Evolutionary conservation across 2,888 invertebrate species (phyloP).

Genomic region (Omphaloscelis lunosa): DNA sequence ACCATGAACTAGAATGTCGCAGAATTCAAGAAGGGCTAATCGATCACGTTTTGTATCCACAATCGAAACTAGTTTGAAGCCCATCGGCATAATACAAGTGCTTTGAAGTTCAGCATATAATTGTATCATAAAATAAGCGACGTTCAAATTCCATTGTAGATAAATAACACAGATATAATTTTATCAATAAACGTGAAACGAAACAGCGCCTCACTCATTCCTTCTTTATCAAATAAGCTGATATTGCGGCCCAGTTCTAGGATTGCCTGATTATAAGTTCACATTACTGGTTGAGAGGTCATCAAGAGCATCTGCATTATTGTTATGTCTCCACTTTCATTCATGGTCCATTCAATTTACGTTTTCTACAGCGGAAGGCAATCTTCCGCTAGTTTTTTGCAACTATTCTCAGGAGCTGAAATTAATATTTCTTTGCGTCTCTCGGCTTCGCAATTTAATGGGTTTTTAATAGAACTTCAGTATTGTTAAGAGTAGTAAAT

Average conservation of each 20-base stretch:
- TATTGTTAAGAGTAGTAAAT: slow-evolving; percentile 22
- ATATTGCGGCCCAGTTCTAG: slow-evolving; percentile 62
- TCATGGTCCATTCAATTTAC: slow-evolving; percentile 57
- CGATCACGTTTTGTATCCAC: slow-evolving; percentile 20
- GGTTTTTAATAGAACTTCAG: slow-evolving; percentile 52
- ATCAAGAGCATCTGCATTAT: slow-evolving; percentile 61
- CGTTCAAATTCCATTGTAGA: slow-evolving; percentile 43
- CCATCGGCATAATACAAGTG: slow-evolving; percentile 14
- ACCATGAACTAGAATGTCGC: slow-evolving; percentile 61
- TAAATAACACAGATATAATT: slow-evolving; percentile 44
- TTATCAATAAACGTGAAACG: slow-evolving; percentile 50
- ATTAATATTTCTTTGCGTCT: slow-evolving; percentile 64
- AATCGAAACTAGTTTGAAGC: slow-evolving; percentile 42
- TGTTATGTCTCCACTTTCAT: slow-evolving; percentile 57
- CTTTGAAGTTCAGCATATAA: slow-evolving; percentile 38
- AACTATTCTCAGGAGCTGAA: slow-evolving; percentile 58
- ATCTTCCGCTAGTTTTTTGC: slow-evolving; percentile 69
- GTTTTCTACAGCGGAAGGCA: slow-evolving; percentile 68
- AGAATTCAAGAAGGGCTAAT: slow-evolving; percentile 46
- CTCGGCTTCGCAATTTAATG: slow-evolving; percentile 45
- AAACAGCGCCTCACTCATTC: slow-evolving; percentile 47
- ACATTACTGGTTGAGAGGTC: slow-evolving; percentile 52
- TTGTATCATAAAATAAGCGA: slow-evolving; percentile 28
- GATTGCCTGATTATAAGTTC: slow-evolving; percentile 59
- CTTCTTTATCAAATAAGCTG: slow-evolving; percentile 53